Evolutionary conservation across 2,797 vertebrate species (phyloP).

Genomic region (Rhabdomys pumilio): DNA sequence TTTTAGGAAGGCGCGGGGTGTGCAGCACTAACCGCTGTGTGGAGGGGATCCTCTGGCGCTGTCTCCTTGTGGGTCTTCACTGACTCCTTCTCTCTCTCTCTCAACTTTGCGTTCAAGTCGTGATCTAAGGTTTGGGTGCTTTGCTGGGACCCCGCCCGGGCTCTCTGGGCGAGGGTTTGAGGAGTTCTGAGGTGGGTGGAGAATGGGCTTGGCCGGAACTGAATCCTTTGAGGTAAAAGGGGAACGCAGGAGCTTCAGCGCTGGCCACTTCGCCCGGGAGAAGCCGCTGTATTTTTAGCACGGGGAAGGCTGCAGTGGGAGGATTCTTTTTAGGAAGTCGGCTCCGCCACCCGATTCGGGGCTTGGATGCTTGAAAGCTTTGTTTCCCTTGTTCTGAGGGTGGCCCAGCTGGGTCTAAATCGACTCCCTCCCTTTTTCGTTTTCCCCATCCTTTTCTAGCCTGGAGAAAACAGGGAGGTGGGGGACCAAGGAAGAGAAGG

Average conservation of each 20-base stretch:
- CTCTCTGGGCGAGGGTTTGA: constrained; percentile 51
- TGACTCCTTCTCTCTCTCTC: constrained; percentile 39
- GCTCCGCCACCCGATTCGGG: constrained; percentile 36
- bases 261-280: constrained; percentile 23
- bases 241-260: constrained; percentile 50
- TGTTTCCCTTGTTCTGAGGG: constrained; percentile 71
- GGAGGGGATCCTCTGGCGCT: constrained; percentile 31
- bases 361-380: constrained; percentile 70
- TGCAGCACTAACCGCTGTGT: neutral
- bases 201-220: constrained; percentile 70
- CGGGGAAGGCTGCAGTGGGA: constrained; percentile 48
- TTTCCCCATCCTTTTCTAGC: constrained; percentile 56
- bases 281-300: constrained; percentile 76
- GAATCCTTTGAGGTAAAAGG: constrained; percentile 75
- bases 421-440: neutral
- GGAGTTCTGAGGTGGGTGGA: constrained; percentile 72
- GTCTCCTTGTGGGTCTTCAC: constrained; percentile 47
- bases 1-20: constrained; percentile 68
- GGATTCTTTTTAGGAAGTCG: constrained; percentile 67
- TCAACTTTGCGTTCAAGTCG: constrained; percentile 73
- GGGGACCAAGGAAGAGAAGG: constrained; percentile 45
- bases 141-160: constrained; percentile 46
- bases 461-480: constrained; percentile 58
- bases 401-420: constrained; percentile 57
- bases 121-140: constrained; percentile 53